Evolutionary conservation across 2,113 vertebrate genomes (phyloP), one percentile per base, ranked within the genome.

Genomic region (Cavia porcellus): DNA sequence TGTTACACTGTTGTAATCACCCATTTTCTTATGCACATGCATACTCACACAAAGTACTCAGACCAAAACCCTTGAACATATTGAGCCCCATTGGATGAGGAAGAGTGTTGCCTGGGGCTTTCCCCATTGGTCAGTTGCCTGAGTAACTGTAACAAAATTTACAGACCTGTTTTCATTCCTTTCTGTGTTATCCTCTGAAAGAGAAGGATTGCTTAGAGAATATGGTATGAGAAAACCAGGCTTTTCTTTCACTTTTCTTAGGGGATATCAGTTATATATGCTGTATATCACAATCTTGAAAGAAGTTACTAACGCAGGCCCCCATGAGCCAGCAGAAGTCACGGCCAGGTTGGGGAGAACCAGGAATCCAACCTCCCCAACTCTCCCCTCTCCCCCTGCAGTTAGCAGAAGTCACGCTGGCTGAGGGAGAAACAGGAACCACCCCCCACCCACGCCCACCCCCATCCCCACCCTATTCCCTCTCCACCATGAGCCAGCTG

Each of bases 221-320:
- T 22, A 94, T 15, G 19, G 24, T 28, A 74, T 74, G 17, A 86
- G 72, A 91, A 95, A 96, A 68, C 1, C 7, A 94, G 47, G 13
- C 2, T 57, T 96, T 62, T 70, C n/a, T 42, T n/a, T 87, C 86
- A 22, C 0, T 59, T 64, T 1, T 75, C 42, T 80, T 77, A 80
- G 12, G 5, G 15, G 25, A 88, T 86, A 89, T 86, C 45, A 86
- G 61, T 94, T 45, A 84, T 92, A 15, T 95, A 89, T 50, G 19
- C 74, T 47, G 13, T 77, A 50, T 77, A 17, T 30, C 45, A 77
- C 45, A 77, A 30, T 77, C 45, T 77, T 77, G 30, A 77, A 77
- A 77, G 13, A 77, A 47, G 38, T 50, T 30, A 77, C 24, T 30
- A 47, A 77, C 55, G 15, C 17, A 57, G 15, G 55, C 17, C 17